Evolutionary conservation across 2,888 invertebrate species (phyloP), one percentile per base, ranked within the genome.

Genomic region (Idaea straminata): DNA sequence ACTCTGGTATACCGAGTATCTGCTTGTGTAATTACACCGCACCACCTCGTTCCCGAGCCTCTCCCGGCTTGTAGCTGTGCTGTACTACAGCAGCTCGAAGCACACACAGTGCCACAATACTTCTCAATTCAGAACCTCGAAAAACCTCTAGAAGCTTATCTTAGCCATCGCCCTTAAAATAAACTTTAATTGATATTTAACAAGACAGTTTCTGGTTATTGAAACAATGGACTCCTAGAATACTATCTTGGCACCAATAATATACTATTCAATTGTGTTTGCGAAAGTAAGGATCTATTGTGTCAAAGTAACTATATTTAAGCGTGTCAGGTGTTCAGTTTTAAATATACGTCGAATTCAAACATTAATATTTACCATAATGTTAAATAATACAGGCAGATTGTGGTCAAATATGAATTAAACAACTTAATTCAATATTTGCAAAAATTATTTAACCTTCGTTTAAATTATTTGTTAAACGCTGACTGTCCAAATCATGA

Each of bases 1-100:
- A 75, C 69, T 36, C 64, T 15, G 60, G 59, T 57, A 62, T 61
- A 57, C 38, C 34, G n/a, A 34, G 7, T 16, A 5, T 15, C 58
- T n/a, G 34, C 60, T 61, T n/a, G 35, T 15, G 25, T 59, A 57
- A 10, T 57, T 10, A 59, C 58, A 16, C 58, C 6, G 10, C 34
- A 59, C 34, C 59, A 34, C 13, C 57, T 57, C 57, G 57, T 15
- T 58, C 16, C n/a, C 58, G 15, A 34, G 34, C 6, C 59, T 16
- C 15, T 59, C 13, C 16, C 16, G 6, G 13, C 34, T 3, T 59
- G 15, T 15, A 6, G 16, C 34, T 34, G 34, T 59, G 16, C 34
- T 34, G 34, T 59, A 16, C 59, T 13, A 5, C 59, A 25, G 13
- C 25, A 16, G 25, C 59, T 25, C 34, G 34, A 34, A 6, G 16